Conservation (phyloP, 2,797 vertebrate genomes). For the Sorex maritimensis region DNA sequence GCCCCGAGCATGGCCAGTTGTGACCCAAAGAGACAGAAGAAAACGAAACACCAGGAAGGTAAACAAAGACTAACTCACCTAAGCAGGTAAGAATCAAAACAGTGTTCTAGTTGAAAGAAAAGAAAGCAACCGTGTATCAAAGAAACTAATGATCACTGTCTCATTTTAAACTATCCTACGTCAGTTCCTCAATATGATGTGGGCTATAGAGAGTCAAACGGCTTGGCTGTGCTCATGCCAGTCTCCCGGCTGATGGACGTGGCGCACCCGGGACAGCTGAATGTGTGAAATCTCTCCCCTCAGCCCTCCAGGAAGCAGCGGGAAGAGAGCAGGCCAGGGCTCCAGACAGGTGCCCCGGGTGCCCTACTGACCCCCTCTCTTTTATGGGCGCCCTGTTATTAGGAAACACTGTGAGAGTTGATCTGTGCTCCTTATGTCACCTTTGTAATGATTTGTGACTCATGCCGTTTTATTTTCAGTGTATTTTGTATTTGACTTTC, state of each 20-base stretch:
- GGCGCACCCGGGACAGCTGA: neutral
- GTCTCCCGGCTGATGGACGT: neutral
- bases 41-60: neutral
- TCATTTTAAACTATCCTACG: slow-evolving; percentile 56
- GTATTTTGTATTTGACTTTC: slow-evolving; percentile 59
- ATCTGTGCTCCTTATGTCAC: slow-evolving; percentile 29
- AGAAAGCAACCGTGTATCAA: neutral
- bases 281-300: neutral
- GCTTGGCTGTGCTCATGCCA: neutral
- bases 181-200: neutral
- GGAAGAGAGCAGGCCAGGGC: neutral
- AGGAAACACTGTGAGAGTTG: slow-evolving; percentile 1
- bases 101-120: slow-evolving; percentile 30
- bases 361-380: neutral
- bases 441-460: slow-evolving; percentile 4
- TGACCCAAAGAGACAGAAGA: too few relatives aligned
- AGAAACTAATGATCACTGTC: slow-evolving; percentile 48
- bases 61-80: slow-evolving; percentile 49
- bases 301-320: neutral
- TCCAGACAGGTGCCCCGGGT: neutral
- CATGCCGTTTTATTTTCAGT: neutral
- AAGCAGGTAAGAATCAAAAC: slow-evolving; percentile 52
- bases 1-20: too few relatives aligned
- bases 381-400: neutral
- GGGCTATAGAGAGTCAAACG: neutral